Conservation (phyloP, 1,140 invertebrate genomes). For the Helicoverpa armigera region DNA sequence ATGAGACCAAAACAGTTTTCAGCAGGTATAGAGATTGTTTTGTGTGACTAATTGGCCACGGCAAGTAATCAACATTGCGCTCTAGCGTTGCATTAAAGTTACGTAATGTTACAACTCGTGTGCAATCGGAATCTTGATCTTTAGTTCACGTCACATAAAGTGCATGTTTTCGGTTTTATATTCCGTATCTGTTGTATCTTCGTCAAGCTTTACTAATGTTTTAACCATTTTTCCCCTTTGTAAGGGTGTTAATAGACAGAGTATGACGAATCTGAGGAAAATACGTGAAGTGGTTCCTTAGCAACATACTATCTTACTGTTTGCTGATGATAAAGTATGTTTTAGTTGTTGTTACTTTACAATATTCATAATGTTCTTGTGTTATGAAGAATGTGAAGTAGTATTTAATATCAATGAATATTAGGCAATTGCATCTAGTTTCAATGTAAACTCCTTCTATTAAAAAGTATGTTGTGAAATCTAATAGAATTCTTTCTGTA, state of each 20-base stretch:
- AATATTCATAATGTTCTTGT: too few relatives aligned
- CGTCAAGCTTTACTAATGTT: too few relatives aligned
- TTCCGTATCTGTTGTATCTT: neutral
- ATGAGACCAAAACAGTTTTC: constrained; percentile 85
- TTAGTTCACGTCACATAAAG: neutral
- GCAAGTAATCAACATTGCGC: neutral
- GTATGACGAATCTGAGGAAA: too few relatives aligned
- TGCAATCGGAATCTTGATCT: neutral
- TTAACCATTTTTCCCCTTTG: too few relatives aligned
- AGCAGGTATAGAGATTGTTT: constrained; percentile 71
- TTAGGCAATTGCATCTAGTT: too few relatives aligned
- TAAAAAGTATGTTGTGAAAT: neutral
- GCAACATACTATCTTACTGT: too few relatives aligned
- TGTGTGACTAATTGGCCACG: constrained; percentile 1
- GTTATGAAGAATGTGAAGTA: too few relatives aligned
- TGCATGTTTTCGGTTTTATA: neutral
- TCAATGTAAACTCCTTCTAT: neutral
- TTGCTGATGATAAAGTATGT: too few relatives aligned
- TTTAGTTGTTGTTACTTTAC: too few relatives aligned
- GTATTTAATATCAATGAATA: too few relatives aligned
- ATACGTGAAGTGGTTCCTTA: too few relatives aligned
- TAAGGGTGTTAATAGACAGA: too few relatives aligned
- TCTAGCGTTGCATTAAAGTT: neutral
- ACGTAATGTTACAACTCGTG: neutral
- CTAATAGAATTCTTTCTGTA: neutral